Evolutionary conservation across 1,140 invertebrate species (phyloP).

Genomic region (Drosophila micromelanica): DNA sequence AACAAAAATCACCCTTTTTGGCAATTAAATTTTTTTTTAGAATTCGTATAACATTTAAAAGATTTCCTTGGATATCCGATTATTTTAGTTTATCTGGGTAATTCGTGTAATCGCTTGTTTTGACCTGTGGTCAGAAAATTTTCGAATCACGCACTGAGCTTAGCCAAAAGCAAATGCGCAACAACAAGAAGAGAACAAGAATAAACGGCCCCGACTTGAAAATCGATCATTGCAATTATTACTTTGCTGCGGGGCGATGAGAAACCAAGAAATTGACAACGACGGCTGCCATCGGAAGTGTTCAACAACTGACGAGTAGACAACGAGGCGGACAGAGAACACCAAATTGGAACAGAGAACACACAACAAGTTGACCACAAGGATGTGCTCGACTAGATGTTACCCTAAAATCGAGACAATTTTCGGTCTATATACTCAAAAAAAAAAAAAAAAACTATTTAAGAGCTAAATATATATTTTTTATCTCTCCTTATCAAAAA

Average conservation of each 20-base stretch:
- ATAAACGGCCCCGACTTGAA: conserved; percentile 15
- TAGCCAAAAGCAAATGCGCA: neutral
- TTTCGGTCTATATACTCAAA: no score
- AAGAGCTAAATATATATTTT: no score
- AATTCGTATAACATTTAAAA: no score
- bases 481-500: no score
- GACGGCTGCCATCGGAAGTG: conserved; percentile 30
- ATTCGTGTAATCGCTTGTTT: conserved; percentile 14
- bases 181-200: neutral
- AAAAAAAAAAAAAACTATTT: no score
- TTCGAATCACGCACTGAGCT: conserved; percentile 3
- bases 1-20: no score
- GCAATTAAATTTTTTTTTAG: no score
- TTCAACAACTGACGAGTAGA: conserved; percentile 29
- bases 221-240: conserved; percentile 67
- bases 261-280: conserved; percentile 16
- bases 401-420: neutral
- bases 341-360: conserved; percentile 5
- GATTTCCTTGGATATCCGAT: conserved; percentile 2
- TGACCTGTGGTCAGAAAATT: neutral
- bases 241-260: conserved; percentile 45
- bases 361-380: neutral
- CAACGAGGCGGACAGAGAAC: conserved; percentile 23
- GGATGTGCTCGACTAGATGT: neutral
- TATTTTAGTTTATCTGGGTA: neutral